Evolutionary conservation across 2,113 vertebrate genomes (phyloP).

Genomic region (human): DNA sequence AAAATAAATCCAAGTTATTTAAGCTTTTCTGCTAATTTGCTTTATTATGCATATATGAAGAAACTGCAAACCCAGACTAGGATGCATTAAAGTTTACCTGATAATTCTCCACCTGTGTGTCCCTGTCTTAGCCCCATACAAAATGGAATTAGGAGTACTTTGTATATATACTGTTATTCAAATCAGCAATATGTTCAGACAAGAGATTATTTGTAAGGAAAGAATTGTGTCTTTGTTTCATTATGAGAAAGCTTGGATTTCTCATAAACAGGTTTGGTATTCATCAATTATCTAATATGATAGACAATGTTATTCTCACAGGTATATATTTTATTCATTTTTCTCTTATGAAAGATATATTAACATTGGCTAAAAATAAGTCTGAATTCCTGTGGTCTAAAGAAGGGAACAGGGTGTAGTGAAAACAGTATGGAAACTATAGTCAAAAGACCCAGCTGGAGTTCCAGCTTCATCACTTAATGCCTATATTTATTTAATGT

Average conservation of each 20-base stretch:
- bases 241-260: slow-evolving; percentile 4
- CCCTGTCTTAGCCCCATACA: neutral
- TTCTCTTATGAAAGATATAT: neutral
- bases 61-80: neutral
- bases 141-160: neutral
- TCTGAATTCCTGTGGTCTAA: neutral
- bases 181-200: neutral
- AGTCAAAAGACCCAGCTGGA: neutral
- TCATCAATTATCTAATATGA: neutral
- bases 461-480: neutral
- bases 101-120: neutral
- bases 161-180: neutral
- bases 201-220: neutral
- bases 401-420: neutral
- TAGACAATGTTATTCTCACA: neutral
- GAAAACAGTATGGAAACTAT: neutral
- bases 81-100: neutral
- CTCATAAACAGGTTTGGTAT: neutral
- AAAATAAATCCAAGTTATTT: neutral
- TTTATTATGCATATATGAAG: neutral
- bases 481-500: neutral
- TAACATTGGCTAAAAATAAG: neutral
- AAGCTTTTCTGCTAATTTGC: neutral
- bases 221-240: neutral
- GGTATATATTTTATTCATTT: neutral